Base-by-base conservation (phyloP, 2,113 vertebrate genomes). In the Nesospiza acunhae region DNA sequence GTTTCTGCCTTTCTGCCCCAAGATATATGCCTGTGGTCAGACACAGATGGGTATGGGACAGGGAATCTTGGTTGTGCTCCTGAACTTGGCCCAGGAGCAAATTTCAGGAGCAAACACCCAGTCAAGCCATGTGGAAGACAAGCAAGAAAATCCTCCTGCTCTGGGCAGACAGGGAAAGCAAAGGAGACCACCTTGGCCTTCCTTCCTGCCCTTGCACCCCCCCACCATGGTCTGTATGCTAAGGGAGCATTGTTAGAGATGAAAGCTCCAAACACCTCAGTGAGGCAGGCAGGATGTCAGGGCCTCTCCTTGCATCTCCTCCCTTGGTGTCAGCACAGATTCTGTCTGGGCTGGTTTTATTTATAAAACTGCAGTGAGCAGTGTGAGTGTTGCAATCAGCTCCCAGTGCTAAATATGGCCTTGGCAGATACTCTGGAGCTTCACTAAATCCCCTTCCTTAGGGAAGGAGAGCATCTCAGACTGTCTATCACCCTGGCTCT, bases 331-430 rank as follows among this genome's bases (percentile, higher is more conserved):
- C 78, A 46, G 78, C 49, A 93, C 50, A 80, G 76, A 46, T 41
- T 49, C 20, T 53, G 70, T 44, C 90, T 77, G 74, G 55, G 75
- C 42, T 92, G 75, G 59, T 83, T 90, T 55, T 85, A 90, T 92
- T 95, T 95, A 87, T 82, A 73, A 96, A 87, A 62, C 27, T 6
- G 3, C 87, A 75, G 60, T 44, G 81, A 92, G 76, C 52, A 86
- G 76, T 12, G 56, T 2, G 35, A 82, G 53, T 46, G 66, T 41
- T 68, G 87, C 92, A 87, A 56, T 79, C 76, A 58, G 46, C 50
- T 84, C 89, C 59, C 67, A 53, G 49, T 28, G 75, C 84, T 95
- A 89, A 96, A 87, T 60, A 66, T 58, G 87, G 74, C 78, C 90
- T 85, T 93, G 92, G 90, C 96, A 97, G 84, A 74, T 50, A 59